phyloP scores from a whole-genome alignment of 2,797 vertebrate genomes.

The Pangasius sanitwongsei region DNA sequence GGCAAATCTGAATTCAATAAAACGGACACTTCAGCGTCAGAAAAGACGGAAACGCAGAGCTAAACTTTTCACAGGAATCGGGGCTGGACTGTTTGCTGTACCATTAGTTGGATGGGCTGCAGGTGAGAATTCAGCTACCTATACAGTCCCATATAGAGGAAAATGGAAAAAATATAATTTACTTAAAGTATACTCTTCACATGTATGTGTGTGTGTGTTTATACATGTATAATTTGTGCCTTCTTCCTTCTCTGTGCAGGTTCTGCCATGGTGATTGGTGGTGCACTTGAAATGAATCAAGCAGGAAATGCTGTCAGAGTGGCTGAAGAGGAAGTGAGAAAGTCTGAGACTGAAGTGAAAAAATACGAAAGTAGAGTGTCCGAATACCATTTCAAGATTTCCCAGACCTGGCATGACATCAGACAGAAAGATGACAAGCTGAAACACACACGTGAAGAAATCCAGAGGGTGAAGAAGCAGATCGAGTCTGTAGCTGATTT shows the following conservation, averaged over 20 bases:
- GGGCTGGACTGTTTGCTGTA: neutral
- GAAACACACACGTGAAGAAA: neutral
- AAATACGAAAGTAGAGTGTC: neutral
- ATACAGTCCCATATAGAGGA: neutral
- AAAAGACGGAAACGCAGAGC: neutral
- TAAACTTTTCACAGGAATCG: neutral
- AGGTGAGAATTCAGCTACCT: constrained; percentile 16
- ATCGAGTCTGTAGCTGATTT: neutral
- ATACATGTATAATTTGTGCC: no score
- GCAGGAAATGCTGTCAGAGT: neutral
- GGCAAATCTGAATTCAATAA: neutral
- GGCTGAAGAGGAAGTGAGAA: constrained; percentile 10
- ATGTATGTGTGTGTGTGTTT: no score
- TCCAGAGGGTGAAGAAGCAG: constrained; percentile 5
- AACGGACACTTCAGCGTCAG: neutral
- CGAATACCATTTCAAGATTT: constrained; percentile 17
- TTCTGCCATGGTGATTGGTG: neutral
- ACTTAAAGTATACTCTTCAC: no score
- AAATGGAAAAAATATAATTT: neutral
- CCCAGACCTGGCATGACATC: neutral
- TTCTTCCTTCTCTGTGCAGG: constrained; percentile 24
- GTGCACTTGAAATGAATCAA: fast-evolving
- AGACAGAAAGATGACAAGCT: neutral
- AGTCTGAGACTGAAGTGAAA: neutral
- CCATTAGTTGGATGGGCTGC: neutral